Conservation (phyloP, 2,113 vertebrate genomes). For the Vulpes lagopus region DNA sequence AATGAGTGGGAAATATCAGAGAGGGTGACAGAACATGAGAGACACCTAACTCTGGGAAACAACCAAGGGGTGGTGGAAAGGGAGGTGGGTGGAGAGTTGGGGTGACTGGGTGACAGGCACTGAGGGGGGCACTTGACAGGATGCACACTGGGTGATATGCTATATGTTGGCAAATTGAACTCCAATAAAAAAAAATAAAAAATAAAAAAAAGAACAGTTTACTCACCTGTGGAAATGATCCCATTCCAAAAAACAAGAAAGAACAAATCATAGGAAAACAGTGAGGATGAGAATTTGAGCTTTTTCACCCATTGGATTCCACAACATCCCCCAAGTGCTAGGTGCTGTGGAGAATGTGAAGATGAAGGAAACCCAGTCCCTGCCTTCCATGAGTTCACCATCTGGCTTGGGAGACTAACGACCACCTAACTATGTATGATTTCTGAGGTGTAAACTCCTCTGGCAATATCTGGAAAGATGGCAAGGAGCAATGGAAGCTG, state of each 20-base stretch:
- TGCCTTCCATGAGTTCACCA: neutral
- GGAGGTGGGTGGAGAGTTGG: too few relatives aligned
- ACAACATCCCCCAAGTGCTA: neutral
- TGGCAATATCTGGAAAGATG: neutral
- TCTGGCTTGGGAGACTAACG: neutral
- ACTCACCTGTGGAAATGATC: neutral
- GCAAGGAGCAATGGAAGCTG: neutral
- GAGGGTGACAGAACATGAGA: too few relatives aligned
- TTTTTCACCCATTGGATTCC: neutral
- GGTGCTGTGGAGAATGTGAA: neutral
- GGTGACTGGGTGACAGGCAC: too few relatives aligned
- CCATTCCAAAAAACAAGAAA: neutral
- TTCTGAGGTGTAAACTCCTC: neutral
- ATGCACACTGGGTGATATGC: too few relatives aligned
- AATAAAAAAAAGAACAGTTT: neutral
- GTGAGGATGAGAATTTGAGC: neutral
- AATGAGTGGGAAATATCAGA: too few relatives aligned
- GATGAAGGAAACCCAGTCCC: neutral
- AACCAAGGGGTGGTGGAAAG: too few relatives aligned
- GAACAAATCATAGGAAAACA: neutral
- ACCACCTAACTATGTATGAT: neutral
- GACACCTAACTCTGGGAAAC: too few relatives aligned
- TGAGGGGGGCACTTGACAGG: too few relatives aligned
- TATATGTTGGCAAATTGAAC: too few relatives aligned
- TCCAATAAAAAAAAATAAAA: too few relatives aligned